Conservation (phyloP, 2,888 invertebrate genomes). For the Callyntrura sp. region DNA sequence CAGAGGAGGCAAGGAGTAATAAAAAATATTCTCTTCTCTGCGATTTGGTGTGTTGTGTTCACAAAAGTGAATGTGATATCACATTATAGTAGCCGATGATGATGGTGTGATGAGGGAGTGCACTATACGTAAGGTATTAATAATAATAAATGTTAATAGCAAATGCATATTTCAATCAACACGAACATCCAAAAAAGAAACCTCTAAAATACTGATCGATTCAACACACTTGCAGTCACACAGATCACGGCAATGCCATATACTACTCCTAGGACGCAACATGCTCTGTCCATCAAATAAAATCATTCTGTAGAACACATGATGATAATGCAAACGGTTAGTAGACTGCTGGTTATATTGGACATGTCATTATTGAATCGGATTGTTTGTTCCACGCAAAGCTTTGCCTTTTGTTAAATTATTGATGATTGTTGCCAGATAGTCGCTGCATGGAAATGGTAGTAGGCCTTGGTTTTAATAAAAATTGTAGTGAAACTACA, state of each 20-base stretch:
- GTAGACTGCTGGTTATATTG: neutral
- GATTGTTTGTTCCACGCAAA: slow-evolving; percentile 1
- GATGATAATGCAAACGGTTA: too few species aligned
- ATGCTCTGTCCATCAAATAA: neutral
- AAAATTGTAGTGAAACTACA: slow-evolving; percentile 32
- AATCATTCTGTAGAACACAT: neutral
- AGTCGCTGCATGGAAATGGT: neutral
- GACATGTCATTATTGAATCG: neutral
- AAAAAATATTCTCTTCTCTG: slow-evolving; percentile 25
- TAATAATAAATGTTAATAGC: slow-evolving; percentile 60
- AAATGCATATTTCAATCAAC: slow-evolving; percentile 67
- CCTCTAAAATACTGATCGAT: slow-evolving; percentile 56
- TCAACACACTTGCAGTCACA: slow-evolving; percentile 31
- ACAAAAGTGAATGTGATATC: slow-evolving; percentile 43
- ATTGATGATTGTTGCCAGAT: slow-evolving; percentile 21
- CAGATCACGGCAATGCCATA: too few species aligned
- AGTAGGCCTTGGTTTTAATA: slow-evolving; percentile 45
- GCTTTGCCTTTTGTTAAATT: slow-evolving; percentile 30
- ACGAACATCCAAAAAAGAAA: slow-evolving; percentile 36
- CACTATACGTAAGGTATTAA: slow-evolving; percentile 32
- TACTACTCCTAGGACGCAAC: too few species aligned
- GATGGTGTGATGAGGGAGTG: slow-evolving; percentile 11
- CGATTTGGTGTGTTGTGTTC: slow-evolving; percentile 14
- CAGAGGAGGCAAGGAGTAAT: neutral
- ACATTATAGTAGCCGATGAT: slow-evolving; percentile 3